Evolutionary conservation across 2,113 vertebrate genomes (phyloP), one percentile per base, ranked within the genome.

Genomic region (Eubucco bourcierii): DNA sequence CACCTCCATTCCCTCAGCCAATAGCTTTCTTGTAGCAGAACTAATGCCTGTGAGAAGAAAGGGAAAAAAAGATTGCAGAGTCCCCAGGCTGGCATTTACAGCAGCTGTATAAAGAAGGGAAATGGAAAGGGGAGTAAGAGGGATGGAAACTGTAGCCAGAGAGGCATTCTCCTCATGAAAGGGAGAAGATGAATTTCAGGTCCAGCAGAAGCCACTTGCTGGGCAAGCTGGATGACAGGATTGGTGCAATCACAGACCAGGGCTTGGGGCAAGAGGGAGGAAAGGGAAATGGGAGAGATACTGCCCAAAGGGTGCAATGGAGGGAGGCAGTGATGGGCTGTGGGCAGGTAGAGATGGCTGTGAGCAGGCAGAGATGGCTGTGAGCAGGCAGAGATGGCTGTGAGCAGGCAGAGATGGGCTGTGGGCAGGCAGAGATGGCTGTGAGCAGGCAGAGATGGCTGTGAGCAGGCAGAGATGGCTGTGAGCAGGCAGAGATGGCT

Each of bases 1-100:
- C 93, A 95, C 92, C 92, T 94, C 92, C 47, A 93, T 90, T 95
- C 76, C 47, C 33, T 68, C 65, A 83, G 19, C 61, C 76, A 85
- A 73, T 58, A 83, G 53, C 65, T 94, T 93, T 90, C 79, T 50
- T 53, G 61, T 58, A 83, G 95, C 82, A 95, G 88, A 95, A 86
- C 73, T 80, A 93, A 95, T 75, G 72, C 65, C 44, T 85, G 33
- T 64, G 76, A 85, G 88, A 85, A 52, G 12, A 7, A 50, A 50
- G 9, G 9, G 20, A 47, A 47, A 52, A 91, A 93, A 74, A 72
- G 46, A 94, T 64, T 72, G 52, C 85, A 74, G 53, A 23, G 12
- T 75, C 58, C 34, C 71, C 65, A 34, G 9, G 41, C 25, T 53
- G 70, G 31, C 73, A 64, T 90, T 91, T 68, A 71, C 18, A 88